phyloP scores from a whole-genome alignment of 2,113 vertebrate genomes.

The Thunnus maccoyii region DNA sequence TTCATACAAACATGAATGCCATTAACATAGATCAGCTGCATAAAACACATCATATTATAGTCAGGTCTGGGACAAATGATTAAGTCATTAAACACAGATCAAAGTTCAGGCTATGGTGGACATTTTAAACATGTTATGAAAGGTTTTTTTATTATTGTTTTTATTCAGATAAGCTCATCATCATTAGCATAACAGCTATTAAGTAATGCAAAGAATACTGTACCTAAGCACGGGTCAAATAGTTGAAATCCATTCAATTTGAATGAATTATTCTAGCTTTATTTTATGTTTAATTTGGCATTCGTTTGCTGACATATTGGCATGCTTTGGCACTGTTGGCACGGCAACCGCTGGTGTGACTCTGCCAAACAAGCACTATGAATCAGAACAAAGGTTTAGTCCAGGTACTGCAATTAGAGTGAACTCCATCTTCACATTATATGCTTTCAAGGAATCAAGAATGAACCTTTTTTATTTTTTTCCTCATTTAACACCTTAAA shows the following conservation, averaged over 20 bases:
- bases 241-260: background rate
- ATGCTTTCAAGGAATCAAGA: constrained; percentile 16
- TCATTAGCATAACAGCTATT: constrained; percentile 16
- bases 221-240: background rate
- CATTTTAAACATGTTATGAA: constrained; percentile 16
- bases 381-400: constrained; percentile 34
- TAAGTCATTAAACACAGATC: constrained; percentile 70
- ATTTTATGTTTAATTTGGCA: background rate
- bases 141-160: background rate
- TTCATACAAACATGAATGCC: constrained; percentile 55
- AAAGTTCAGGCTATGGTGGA: constrained; percentile 42
- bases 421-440: background rate
- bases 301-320: background rate
- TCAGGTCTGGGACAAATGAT: constrained; percentile 46
- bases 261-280: background rate
- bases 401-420: background rate
- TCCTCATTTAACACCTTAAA: background rate
- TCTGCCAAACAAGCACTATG: constrained; percentile 18
- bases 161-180: background rate
- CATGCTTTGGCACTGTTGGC: constrained; percentile 34
- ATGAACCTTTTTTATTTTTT: background rate
- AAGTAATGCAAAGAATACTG: background rate
- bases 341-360: background rate
- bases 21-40: constrained; percentile 61
- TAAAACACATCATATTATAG: constrained; percentile 53